phyloP scores from a whole-genome alignment of 2,888 invertebrate genomes.

The Deroplatys truncata region DNA sequence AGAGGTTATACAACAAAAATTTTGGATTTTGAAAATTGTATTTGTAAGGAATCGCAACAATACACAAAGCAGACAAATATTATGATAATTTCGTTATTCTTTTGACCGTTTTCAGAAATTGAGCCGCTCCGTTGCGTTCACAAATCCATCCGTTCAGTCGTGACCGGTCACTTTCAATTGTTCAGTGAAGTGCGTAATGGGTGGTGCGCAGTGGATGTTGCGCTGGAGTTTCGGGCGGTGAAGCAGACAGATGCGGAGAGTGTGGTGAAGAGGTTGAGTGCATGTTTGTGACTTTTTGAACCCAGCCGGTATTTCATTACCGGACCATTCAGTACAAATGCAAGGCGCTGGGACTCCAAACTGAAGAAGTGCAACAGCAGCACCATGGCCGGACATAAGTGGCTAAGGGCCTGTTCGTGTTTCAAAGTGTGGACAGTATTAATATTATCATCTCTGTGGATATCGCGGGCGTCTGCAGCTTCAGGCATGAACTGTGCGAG shows the following conservation, averaged over 20 bases:
- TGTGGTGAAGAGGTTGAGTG: background rate
- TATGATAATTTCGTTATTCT: background rate
- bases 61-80: background rate
- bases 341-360: background rate
- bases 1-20: too few species aligned
- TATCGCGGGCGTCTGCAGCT: background rate
- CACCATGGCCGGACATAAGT: slow-evolving; percentile 8
- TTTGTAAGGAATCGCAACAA: background rate
- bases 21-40: too few species aligned
- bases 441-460: slow-evolving; percentile 2
- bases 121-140: background rate
- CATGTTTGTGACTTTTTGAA: background rate
- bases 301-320: slow-evolving; percentile 18
- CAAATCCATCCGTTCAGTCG: background rate
- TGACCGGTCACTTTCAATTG: background rate
- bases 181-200: background rate
- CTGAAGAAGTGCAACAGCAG: background rate
- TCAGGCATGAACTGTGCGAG: slow-evolving; percentile 35
- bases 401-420: background rate
- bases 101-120: background rate
- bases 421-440: slow-evolving; percentile 16
- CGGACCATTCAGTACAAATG: slow-evolving; percentile 18
- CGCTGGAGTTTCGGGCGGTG: slow-evolving; percentile 5
- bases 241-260: slow-evolving; percentile 15
- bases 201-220: slow-evolving; percentile 1